phyloP scores from a whole-genome alignment of 2,113 vertebrate genomes.

The Rhizomys pruinosus region DNA sequence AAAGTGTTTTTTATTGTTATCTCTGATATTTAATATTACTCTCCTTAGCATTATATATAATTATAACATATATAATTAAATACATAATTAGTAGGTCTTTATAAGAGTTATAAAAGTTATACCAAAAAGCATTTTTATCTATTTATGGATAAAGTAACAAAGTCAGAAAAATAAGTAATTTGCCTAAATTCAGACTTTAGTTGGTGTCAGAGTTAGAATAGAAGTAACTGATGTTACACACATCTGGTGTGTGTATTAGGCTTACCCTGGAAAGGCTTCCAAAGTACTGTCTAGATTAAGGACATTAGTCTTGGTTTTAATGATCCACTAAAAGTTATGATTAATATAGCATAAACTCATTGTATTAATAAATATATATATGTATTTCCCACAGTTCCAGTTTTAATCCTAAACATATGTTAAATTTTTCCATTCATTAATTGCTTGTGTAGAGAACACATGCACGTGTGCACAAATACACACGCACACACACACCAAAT shows the following conservation, averaged over 20 bases:
- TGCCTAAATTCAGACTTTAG: neutral
- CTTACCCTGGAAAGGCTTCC: too few species aligned
- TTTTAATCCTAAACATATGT: neutral
- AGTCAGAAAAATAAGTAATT: constrained; percentile 15
- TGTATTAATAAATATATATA: neutral
- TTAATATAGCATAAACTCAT: neutral
- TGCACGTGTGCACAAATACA: neutral
- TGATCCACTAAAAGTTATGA: neutral
- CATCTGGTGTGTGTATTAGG: neutral
- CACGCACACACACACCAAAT: neutral
- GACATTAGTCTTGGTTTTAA: neutral
- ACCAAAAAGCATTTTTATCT: neutral
- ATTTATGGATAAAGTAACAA: neutral
- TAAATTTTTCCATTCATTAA: neutral
- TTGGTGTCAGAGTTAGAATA: neutral
- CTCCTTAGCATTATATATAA: neutral
- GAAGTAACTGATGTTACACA: neutral
- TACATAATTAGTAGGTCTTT: neutral
- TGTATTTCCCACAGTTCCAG: neutral
- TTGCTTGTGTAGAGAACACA: neutral
- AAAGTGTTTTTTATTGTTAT: constrained; percentile 22
- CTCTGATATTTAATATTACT: neutral
- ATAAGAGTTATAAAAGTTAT: constrained; percentile 2
- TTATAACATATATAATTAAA: too few species aligned
- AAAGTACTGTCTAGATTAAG: neutral